Conservation (phyloP, 2,797 vertebrate genomes). For the Lacerta viridis region DNA sequence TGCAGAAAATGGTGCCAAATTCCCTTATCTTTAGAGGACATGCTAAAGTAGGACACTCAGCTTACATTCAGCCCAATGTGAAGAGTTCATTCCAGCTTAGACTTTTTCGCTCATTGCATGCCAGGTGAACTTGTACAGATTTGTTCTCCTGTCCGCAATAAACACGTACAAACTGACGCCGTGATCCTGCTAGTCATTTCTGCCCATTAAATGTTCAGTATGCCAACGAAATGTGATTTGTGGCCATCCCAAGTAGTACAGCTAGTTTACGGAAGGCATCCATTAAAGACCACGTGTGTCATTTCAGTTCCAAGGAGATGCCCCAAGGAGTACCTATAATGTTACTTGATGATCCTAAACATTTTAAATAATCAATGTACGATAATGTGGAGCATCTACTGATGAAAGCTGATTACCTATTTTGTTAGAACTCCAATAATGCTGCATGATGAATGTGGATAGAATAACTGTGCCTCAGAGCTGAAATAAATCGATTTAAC, state of each 20-base stretch:
- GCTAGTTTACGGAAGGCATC: not conserved
- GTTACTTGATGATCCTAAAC: not conserved
- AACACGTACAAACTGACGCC: not conserved
- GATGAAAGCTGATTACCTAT: not conserved
- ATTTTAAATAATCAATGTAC: conserved; percentile 16
- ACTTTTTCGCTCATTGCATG: no score
- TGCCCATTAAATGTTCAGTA: not conserved
- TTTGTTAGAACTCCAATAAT: not conserved
- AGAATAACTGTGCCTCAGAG: not conserved
- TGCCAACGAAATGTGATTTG: rapidly evolving
- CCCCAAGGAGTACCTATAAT: conserved; percentile 6
- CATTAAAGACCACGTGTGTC: not conserved
- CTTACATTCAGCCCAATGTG: not conserved
- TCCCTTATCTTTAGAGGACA: not conserved
- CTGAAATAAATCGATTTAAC: not conserved
- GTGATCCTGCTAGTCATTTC: not conserved
- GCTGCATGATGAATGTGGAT: not conserved
- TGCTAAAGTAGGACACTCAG: not conserved
- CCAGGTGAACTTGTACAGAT: not conserved
- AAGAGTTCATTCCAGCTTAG: not conserved
- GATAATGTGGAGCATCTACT: not conserved
- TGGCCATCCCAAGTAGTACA: not conserved
- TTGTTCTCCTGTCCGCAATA: not conserved
- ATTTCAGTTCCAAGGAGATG: not conserved
- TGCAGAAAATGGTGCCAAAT: not conserved